Conservation (phyloP, 2,888 invertebrate species). For the Eurytoma californica region DNA sequence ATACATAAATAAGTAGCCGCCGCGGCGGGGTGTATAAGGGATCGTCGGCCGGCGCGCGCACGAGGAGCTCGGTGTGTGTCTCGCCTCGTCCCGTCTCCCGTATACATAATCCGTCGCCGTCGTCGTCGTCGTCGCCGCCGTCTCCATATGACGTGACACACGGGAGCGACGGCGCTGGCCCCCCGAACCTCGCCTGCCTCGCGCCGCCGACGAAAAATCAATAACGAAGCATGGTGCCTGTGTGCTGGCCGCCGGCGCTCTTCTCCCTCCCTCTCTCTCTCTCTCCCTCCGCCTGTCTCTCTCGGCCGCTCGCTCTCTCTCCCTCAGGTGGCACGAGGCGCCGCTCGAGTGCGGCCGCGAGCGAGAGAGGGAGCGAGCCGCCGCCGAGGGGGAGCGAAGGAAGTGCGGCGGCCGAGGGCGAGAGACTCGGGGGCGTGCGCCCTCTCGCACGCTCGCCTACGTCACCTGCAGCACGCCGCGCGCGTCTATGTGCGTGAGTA, state of each 20-base stretch:
- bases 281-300: background rate
- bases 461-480: conserved; percentile 8
- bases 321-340: background rate
- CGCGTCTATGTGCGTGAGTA: conserved; percentile 3
- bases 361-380: too few relatives aligned
- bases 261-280: conserved; percentile 1
- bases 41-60: conserved; percentile 7
- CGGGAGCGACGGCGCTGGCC: conserved; percentile 37
- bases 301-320: conserved; percentile 17
- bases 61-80: background rate
- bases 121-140: too few relatives aligned
- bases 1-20: conserved; percentile 44
- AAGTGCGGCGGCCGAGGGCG: background rate
- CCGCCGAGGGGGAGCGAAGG: conserved; percentile 8
- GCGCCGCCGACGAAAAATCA: conserved; percentile 47
- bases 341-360: background rate
- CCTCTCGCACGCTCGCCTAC: background rate
- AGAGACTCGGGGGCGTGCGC: background rate
- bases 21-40: background rate
- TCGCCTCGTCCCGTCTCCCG: conserved; percentile 48
- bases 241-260: conserved; percentile 31
- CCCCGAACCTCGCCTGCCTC: conserved; percentile 4
- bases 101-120: conserved; percentile 63
- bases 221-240: conserved; percentile 46
- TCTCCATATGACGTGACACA: conserved; percentile 68